Base-by-base conservation (phyloP, 2,888 invertebrate species). In the Muscina levida region DNA sequence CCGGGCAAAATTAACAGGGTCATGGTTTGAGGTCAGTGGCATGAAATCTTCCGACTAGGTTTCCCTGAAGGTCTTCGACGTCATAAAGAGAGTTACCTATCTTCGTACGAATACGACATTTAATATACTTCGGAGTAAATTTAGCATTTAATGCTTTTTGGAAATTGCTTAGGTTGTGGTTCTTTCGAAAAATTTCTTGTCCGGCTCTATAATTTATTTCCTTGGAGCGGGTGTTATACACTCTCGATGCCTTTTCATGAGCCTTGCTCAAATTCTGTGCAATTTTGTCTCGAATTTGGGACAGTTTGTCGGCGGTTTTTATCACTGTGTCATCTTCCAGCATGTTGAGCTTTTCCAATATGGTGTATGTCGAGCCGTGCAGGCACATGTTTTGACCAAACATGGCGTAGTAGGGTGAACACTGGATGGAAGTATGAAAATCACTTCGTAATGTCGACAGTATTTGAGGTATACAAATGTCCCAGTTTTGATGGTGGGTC, bases 361-460 rank as follows among this genome's bases (percentile, higher is more conserved):
- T 13, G n/a, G 15, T 1, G 15, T 62, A 62, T 15, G 37, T 1
- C 1, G 42, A 62, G 10, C 62, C 62, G 19, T 62, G 62, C 2
- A 15, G 5, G 22, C 57, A 31, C 57, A 37, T 57, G 15, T 53
- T 70, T 53, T 70, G 70, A 4, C 70, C 70, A 56, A 70, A 70
- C 53, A 42, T n/a, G 22, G 68, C 68, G 26, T 70, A 70, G 11
- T 68, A 68, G 0, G 68, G 53, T 2, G 53, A 51, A 37, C 68
- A 68, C 13, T 53, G 2, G 15, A 68, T 37, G 2, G 68, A 26
- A 11, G 37, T 51, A n/a, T 68, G 68, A 53, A 15, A 68, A 17
- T 68, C 51, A n/a, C 19, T 68, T 15, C 68, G 15, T 22, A 68
- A 53, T 51, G 22, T 37, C 13, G 15, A 8, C 11, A 67, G 19